phyloP scores from a whole-genome alignment of 2,888 invertebrate species.

The Ametastegia equiseti region DNA sequence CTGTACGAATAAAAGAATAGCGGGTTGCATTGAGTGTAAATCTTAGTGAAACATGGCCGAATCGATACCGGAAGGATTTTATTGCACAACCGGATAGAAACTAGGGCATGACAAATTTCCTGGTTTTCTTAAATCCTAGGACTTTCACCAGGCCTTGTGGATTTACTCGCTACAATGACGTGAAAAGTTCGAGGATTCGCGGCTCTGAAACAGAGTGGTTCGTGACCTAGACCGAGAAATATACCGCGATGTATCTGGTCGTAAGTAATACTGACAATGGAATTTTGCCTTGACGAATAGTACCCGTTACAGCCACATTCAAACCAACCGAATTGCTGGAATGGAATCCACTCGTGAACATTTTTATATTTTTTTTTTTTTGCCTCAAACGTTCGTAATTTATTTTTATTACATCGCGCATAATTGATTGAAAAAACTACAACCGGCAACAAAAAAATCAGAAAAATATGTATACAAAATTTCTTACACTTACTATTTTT shows the following conservation, averaged over 20 bases:
- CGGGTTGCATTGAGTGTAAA: not conserved
- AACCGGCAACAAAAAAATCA: no score
- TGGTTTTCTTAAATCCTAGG: slow-evolving; percentile 34
- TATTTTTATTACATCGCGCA: not conserved
- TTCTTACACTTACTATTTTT: no score
- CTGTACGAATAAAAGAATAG: no score
- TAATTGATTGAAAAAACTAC: not conserved
- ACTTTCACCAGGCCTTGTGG: slow-evolving; percentile 10
- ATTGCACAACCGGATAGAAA: not conserved
- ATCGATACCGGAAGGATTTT: slow-evolving; percentile 22
- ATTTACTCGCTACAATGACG: slow-evolving; percentile 31
- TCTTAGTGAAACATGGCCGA: not conserved
- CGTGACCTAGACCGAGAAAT: slow-evolving; percentile 34
- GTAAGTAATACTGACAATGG: slow-evolving; percentile 31
- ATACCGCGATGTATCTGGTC: not conserved
- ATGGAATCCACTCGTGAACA: not conserved
- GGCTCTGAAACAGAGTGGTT: slow-evolving; percentile 33
- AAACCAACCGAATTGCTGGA: not conserved
- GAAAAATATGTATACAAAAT: no score
- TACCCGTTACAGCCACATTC: not conserved
- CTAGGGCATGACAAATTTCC: slow-evolving; percentile 31
- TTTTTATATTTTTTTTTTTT: no score
- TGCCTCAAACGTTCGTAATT: not conserved
- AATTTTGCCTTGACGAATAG: not conserved
- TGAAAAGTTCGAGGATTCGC: slow-evolving; percentile 34